These are phyloP conservation scores for Chironex yamaguchii DNA, from an alignment of 30 jellyfish, hydroid and myxozoan species.

Conservation along the genomic window DNA sequence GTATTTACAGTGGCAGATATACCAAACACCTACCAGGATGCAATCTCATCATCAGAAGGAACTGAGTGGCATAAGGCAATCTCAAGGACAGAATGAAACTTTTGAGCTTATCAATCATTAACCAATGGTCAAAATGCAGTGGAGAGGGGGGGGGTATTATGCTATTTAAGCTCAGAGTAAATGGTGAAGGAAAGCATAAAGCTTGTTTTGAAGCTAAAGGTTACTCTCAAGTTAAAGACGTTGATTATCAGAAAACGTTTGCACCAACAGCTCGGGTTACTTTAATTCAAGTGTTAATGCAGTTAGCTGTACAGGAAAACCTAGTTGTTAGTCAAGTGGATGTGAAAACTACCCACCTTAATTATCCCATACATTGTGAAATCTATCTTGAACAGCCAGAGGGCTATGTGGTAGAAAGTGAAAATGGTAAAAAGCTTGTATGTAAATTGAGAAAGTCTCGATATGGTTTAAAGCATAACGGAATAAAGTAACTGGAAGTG, in stretches of 20 bases:
- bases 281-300: constrained; percentile 45
- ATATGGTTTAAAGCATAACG: constrained; percentile 56
- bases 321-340: constrained; percentile 26
- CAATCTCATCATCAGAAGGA: too few relatives aligned
- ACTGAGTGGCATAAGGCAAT: too few relatives aligned
- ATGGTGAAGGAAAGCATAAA: neutral
- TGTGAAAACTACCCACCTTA: constrained; percentile 23
- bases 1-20: constrained; percentile 20
- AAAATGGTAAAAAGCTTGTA: constrained; percentile 17
- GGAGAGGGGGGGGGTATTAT: constrained; percentile 39
- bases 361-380: constrained; percentile 64
- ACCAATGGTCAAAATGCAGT: constrained; percentile 42
- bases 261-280: neutral
- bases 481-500: too few relatives aligned
- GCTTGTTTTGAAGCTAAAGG: constrained; percentile 20
- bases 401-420: constrained; percentile 31
- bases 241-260: constrained; percentile 8
- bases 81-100: constrained; percentile 4
- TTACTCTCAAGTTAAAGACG: neutral
- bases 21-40: constrained; percentile 28
- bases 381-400: constrained; percentile 40
- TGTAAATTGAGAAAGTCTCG: constrained; percentile 31
- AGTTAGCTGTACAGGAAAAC: constrained; percentile 26
- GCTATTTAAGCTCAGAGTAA: neutral
- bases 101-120: neutral